Evolutionary conservation across 2,888 invertebrate species (phyloP).

Genomic region (Meta bourneti): DNA sequence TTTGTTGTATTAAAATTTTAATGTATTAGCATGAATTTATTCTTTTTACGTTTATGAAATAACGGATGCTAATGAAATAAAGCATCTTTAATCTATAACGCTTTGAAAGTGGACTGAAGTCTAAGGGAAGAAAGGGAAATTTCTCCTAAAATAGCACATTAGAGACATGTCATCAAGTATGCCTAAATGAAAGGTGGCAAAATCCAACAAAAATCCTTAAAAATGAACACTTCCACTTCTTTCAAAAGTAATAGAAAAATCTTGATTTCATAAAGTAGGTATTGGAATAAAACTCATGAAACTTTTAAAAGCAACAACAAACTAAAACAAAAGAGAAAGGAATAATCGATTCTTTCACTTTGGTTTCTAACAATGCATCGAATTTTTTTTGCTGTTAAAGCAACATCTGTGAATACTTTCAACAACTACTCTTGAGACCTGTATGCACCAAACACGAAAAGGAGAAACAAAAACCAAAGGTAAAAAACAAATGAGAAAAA

Average conservation of each 20-base stretch:
- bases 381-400: neutral
- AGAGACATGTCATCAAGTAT: too few relatives aligned
- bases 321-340: neutral
- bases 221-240: neutral
- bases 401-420: constrained; percentile 13
- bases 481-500: constrained; percentile 8
- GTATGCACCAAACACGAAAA: neutral
- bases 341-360: neutral
- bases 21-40: too few relatives aligned
- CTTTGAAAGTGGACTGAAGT: too few relatives aligned
- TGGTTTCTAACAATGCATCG: constrained; percentile 7
- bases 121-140: too few relatives aligned
- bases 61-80: too few relatives aligned
- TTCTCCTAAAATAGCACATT: too few relatives aligned
- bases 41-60: too few relatives aligned
- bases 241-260: neutral
- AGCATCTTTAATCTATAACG: too few relatives aligned
- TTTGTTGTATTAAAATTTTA: too few relatives aligned
- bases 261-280: neutral
- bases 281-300: neutral
- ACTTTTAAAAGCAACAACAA: neutral
- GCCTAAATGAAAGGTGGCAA: too few relatives aligned
- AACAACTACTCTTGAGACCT: constrained; percentile 9
- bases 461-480: neutral
- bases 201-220: too few relatives aligned